Base-by-base conservation (phyloP, 2,888 invertebrate genomes). In the Apamea epomidion region DNA sequence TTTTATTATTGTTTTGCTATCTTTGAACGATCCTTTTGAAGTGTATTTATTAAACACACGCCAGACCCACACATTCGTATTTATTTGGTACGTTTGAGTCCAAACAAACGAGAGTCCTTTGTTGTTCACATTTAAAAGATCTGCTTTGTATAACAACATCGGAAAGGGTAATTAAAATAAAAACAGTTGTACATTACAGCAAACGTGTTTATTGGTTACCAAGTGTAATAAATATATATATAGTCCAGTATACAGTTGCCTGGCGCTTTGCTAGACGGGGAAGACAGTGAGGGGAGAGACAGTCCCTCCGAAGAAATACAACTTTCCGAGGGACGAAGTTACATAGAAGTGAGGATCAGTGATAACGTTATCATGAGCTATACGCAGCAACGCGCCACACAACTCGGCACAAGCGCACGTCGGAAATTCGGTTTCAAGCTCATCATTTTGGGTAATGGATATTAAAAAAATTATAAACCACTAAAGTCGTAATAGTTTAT, bases 131-230 rank as follows among this genome's bases (percentile, higher is more conserved):
- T 32, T 32, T 18, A 32, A 12, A 58, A 14, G 2, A n/a, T 4
- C 7, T 18, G 16, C 12, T 32, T 76, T 29, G 45, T 29, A 29
- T 12, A 54, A 8, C 7, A 54, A n/a, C 4, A 25, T n/a, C 32
- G 48, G 21, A n/a, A 48, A 14, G 12, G 42, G 6, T 51, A 37
- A 58, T 29, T 14, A 32, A 87, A 92, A 92, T 90, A 82, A 91
- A 92, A 92, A 83, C 70, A 82, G 25, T 25, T 71, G 54, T 83
- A 87, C 88, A 92, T 91, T 93, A 94, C 93, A 94, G 91, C 92
- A 93, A 93, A 91, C 77, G 91, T 93, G 91, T 94, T 94, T 93
- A 93, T 92, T 93, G 83, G 69, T 83, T 87, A 89, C 89, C 88
- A 90, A 88, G 90, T 93, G 91, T 92, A 89, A 87, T 92, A 91